A percentile compares a stretch with the other conserved stretches of the same genome.
Evolutionary conservation across 2,888 invertebrate genomes (phyloP).

Genomic region (Sphinx pinastri): DNA sequence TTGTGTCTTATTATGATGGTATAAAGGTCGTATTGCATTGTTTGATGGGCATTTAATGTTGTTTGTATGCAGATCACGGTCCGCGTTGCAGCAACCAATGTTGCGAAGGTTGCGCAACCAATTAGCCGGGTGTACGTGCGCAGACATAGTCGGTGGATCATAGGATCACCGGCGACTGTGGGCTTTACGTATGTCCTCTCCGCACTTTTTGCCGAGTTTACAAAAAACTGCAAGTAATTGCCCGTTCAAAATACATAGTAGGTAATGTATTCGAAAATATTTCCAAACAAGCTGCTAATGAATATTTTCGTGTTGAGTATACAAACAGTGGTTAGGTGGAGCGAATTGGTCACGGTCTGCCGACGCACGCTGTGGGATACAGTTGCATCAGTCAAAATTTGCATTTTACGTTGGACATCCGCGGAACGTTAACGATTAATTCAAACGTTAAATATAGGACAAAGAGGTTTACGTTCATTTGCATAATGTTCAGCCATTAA

Average conservation of each 20-base stretch:
- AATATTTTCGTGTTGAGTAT: slow-evolving; percentile 59
- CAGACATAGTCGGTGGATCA: slow-evolving; percentile 59
- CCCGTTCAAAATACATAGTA: slow-evolving; percentile 20
- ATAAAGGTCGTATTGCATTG: slow-evolving; percentile 32
- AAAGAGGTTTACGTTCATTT: slow-evolving; percentile 41
- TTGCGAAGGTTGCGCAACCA: slow-evolving; percentile 65
- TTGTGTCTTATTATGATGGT: slow-evolving; percentile 29
- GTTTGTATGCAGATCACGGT: slow-evolving; percentile 55
- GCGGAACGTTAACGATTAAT: slow-evolving; percentile 63
- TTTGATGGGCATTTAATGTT: slow-evolving; percentile 35
- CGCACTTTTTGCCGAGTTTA: neutral
- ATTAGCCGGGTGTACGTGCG: slow-evolving; percentile 56
- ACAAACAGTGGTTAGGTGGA: slow-evolving; percentile 55
- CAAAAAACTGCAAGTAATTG: slow-evolving; percentile 30
- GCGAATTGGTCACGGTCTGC: slow-evolving; percentile 68
- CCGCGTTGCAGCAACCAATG: slow-evolving; percentile 57
- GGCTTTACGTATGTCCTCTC: neutral
- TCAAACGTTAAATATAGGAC: slow-evolving; percentile 65
- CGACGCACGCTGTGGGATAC: slow-evolving; percentile 65
- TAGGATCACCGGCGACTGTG: slow-evolving; percentile 52
- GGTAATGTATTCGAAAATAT: slow-evolving; percentile 37
- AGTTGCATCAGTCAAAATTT: slow-evolving; percentile 73
- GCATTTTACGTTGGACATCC: slow-evolving; percentile 73
- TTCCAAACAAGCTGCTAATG: slow-evolving; percentile 59
- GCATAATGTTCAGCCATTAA: slow-evolving; percentile 30